Conservation (phyloP, 2,797 vertebrate genomes). For the Parauchenoglanis punctatus region DNA sequence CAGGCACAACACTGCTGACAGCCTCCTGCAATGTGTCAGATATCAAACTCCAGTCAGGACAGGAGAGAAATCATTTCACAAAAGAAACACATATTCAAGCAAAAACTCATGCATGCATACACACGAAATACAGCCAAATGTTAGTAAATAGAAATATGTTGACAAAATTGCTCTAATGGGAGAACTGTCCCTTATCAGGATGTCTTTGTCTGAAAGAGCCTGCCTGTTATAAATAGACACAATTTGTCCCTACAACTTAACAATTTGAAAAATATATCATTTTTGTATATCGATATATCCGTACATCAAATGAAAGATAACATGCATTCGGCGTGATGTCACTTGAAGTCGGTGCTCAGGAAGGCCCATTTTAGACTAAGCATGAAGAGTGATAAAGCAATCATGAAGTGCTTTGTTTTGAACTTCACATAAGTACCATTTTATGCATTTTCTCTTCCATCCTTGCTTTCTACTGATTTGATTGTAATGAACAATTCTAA, state of each 20-base stretch:
- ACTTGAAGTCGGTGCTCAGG: background rate
- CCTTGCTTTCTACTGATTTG: background rate
- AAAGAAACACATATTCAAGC: slow-evolving; percentile 18
- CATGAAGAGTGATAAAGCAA: background rate
- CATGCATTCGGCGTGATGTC: background rate
- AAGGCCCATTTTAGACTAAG: background rate
- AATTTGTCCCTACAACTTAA: background rate
- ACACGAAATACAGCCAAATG: background rate
- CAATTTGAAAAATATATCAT: background rate
- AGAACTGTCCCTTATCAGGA: background rate
- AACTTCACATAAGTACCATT: background rate
- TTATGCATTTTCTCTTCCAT: background rate
- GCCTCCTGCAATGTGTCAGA: slow-evolving; percentile 49
- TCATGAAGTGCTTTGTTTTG: background rate
- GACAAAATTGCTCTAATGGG: background rate
- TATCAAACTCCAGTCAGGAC: slow-evolving; percentile 37
- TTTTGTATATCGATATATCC: too few relatives aligned
- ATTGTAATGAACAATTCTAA: background rate
- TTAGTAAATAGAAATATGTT: background rate
- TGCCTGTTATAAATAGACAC: background rate
- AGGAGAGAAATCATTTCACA: slow-evolving; percentile 43
- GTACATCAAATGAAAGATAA: background rate
- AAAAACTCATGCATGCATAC: slow-evolving; percentile 14
- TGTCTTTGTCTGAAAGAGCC: background rate
- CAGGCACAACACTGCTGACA: slow-evolving; percentile 43